Base-by-base conservation (phyloP, 1,140 invertebrate genomes). In the Magallana angulata region DNA sequence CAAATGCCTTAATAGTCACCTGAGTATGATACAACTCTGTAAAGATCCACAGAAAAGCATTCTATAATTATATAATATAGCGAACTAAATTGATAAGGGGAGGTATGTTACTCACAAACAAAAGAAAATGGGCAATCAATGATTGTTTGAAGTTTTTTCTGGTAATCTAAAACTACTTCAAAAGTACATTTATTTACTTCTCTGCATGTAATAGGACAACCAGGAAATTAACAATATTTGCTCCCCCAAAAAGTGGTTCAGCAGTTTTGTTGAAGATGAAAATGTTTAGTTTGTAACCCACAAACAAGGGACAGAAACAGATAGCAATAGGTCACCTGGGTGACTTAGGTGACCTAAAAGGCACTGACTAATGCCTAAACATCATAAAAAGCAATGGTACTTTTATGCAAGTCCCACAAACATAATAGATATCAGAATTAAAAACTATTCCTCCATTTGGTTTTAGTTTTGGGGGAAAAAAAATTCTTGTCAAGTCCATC, bases 111-210 rank as follows among this genome's bases (percentile, higher is more conserved):
- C 2, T 48, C 36, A 60, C 59, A 60, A 60, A 60, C 59, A 60
- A 60, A 60, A 60, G 59, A 60, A 60, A 60, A 60, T 60, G 59
- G 59, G 16, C 59, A 60, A 60, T 60, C 59, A 60, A 60, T 60
- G 59, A 60, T 60, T 16, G 59, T 16, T 60, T 60, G 59, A 60
- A 60, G 59, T 60, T 60, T 60, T 60, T 60, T 60, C 59, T 60
- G 59, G 59, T 60, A 60, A 60, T 60, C 59, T 60, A 60, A 60
- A 60, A 60, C 59, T 60, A 60, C 59, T 60, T 60, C 59, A 60
- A 60, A 60, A 60, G 59, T 60, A 60, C 59, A 60, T 60, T 60
- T 60, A 60, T 60, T 60, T 60, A 60, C n/a, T 62, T n/a, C 60
- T 16, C 60, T 60, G 59, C 59, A 60, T 60, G 59, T 60, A 60